Conservation (phyloP, 1,140 invertebrate species). For the Trichogramma pretiosum region DNA sequence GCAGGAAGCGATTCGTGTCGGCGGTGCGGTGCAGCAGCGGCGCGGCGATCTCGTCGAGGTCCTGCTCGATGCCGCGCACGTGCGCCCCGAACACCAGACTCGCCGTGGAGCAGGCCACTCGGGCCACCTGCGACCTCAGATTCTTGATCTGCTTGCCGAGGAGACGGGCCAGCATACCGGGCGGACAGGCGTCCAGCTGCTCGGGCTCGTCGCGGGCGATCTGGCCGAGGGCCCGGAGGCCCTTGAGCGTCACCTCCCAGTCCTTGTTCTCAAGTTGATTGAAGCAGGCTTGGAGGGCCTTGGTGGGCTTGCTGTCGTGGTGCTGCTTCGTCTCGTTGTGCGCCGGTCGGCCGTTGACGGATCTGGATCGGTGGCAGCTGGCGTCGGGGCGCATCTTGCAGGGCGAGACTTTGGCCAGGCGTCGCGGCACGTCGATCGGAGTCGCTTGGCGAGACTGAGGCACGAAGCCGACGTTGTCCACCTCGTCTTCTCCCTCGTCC, state of each 20-base stretch:
- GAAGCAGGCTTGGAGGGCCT: slow-evolving; percentile 55
- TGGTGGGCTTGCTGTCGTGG: slow-evolving; percentile 53
- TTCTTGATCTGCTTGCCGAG: slow-evolving; percentile 74
- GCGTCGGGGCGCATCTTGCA: slow-evolving; percentile 1
- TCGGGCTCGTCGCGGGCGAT: slow-evolving; percentile 66
- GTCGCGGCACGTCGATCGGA: slow-evolving; percentile 6
- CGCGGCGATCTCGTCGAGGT: slow-evolving; percentile 75
- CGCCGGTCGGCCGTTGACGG: too few relatives aligned
- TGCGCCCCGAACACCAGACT: slow-evolving; percentile 65
- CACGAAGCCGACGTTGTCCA: slow-evolving; percentile 1
- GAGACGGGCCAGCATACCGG: slow-evolving; percentile 54
- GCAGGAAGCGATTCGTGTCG: slow-evolving; percentile 86
- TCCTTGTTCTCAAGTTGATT: slow-evolving; percentile 62
- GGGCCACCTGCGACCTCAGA: slow-evolving; percentile 80
- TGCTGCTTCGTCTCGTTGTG: background rate
- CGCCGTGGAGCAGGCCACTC: slow-evolving; percentile 72
- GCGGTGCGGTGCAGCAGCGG: slow-evolving; percentile 77
- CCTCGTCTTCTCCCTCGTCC: slow-evolving; percentile 2
- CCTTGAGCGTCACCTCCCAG: slow-evolving; percentile 76
- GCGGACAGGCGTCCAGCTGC: slow-evolving; percentile 50
- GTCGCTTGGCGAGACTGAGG: slow-evolving; percentile 6
- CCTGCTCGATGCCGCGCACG: slow-evolving; percentile 69
- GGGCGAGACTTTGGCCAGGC: slow-evolving; percentile 8
- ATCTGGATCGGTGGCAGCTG: background rate
- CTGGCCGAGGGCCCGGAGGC: slow-evolving; percentile 62